A percentile compares a stretch with the other conserved stretches of the same genome.
phyloP scores from a whole-genome alignment of 1,140 invertebrate genomes.

The Brachionus rotundiformis region DNA sequence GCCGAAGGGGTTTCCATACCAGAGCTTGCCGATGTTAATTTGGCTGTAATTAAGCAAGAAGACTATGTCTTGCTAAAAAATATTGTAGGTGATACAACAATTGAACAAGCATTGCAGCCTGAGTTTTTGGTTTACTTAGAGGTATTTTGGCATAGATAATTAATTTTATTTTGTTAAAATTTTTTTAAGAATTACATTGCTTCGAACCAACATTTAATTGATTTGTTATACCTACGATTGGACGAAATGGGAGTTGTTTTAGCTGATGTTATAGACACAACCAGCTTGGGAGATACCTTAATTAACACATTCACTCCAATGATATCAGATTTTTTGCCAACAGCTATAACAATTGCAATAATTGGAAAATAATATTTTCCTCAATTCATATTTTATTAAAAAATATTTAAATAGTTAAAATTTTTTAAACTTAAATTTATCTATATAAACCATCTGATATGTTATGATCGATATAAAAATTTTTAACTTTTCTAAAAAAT shows the following conservation, averaged over 20 bases:
- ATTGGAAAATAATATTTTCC: constrained; percentile 32
- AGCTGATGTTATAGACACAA: neutral
- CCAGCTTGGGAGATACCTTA: neutral
- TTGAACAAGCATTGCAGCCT: constrained; percentile 26
- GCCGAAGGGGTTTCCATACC: constrained; percentile 25
- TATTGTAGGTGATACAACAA: constrained; percentile 36
- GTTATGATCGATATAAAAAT: no score
- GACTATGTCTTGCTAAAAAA: neutral
- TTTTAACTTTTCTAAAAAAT: no score
- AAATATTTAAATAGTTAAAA: no score
- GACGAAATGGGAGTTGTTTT: neutral
- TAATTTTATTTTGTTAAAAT: neutral
- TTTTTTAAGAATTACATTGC: constrained; percentile 26
- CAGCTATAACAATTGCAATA: neutral
- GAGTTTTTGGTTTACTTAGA: neutral
- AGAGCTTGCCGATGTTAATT: neutral
- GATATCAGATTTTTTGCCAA: constrained; percentile 40
- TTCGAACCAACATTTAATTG: neutral
- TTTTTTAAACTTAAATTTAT: no score
- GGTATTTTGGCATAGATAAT: neutral
- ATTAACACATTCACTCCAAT: constrained; percentile 32
- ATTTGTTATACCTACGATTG: neutral
- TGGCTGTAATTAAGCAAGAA: neutral
- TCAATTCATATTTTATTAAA: no score
- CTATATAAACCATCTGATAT: no score